phyloP scores from a whole-genome alignment of 2,797 vertebrate genomes.

The Labroides dimidiatus region DNA sequence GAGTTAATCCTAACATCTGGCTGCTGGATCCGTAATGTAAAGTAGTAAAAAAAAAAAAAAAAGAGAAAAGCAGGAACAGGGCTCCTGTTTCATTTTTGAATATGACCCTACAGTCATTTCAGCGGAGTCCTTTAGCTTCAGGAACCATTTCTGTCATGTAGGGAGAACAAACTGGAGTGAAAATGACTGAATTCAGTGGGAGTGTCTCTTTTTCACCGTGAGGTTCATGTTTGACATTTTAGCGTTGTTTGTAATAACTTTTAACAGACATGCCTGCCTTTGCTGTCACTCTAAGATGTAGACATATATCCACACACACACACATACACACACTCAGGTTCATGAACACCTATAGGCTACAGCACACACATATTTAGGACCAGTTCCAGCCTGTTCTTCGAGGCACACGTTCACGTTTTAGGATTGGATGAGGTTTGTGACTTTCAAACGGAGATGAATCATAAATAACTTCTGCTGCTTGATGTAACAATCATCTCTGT shows the following conservation, averaged over 20 bases:
- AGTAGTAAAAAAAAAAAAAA: background rate
- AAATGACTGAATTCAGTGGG: too few species aligned
- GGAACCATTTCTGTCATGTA: background rate
- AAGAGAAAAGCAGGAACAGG: background rate
- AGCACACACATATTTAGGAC: conserved; percentile 6
- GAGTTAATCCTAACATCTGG: background rate
- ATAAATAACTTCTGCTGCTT: background rate
- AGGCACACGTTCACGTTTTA: background rate
- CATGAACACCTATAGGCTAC: conserved; percentile 2
- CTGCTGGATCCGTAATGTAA: background rate
- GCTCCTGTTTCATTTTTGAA: background rate
- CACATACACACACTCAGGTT: background rate
- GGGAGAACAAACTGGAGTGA: background rate
- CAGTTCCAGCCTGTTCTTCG: conserved; percentile 18
- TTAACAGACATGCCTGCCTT: conserved; percentile 2
- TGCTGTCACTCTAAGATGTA: background rate
- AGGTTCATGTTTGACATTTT: conserved; percentile 20
- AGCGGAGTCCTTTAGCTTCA: background rate
- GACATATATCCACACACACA: background rate
- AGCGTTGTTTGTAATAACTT: conserved; percentile 23
- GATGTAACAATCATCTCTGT: background rate
- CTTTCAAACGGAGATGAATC: background rate
- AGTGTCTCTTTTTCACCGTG: background rate
- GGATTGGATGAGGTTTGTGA: background rate
- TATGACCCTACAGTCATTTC: background rate